Conservation (phyloP, 2,113 vertebrate species). For the Furnarius figulus region DNA sequence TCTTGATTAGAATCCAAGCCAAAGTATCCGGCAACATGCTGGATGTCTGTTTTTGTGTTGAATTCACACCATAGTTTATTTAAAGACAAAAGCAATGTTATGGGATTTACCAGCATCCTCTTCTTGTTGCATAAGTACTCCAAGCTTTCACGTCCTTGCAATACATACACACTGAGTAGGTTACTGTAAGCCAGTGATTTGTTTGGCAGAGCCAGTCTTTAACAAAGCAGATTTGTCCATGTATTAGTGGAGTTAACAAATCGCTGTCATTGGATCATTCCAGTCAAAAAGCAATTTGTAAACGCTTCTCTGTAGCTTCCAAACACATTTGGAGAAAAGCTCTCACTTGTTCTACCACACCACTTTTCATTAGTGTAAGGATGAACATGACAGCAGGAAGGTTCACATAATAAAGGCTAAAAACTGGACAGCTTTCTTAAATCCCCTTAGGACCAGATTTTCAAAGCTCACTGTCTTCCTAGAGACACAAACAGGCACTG, state of each 20-base stretch:
- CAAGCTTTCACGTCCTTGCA: not conserved
- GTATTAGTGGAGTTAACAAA: not conserved
- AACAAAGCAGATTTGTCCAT: not conserved
- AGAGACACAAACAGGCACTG: not conserved
- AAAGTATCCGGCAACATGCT: not conserved
- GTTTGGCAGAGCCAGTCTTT: not conserved
- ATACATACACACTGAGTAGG: not conserved
- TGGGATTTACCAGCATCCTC: not conserved
- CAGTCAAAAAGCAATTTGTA: not conserved
- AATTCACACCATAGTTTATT: constrained; percentile 13
- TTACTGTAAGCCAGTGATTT: not conserved
- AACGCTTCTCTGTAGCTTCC: not conserved
- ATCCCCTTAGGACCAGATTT: not conserved
- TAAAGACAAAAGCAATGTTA: constrained; percentile 21
- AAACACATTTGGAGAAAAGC: not conserved
- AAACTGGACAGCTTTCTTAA: not conserved
- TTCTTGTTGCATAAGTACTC: not conserved
- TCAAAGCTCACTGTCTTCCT: not conserved
- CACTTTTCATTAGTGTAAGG: not conserved
- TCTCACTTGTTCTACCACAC: not conserved
- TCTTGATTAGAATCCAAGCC: constrained; percentile 14
- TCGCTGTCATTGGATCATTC: not conserved
- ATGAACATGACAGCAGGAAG: not conserved
- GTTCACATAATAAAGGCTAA: not conserved
- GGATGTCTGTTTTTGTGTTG: not conserved